Conservation (phyloP, 2,113 vertebrate genomes). For the Hypocryptadius cinnamomeus region DNA sequence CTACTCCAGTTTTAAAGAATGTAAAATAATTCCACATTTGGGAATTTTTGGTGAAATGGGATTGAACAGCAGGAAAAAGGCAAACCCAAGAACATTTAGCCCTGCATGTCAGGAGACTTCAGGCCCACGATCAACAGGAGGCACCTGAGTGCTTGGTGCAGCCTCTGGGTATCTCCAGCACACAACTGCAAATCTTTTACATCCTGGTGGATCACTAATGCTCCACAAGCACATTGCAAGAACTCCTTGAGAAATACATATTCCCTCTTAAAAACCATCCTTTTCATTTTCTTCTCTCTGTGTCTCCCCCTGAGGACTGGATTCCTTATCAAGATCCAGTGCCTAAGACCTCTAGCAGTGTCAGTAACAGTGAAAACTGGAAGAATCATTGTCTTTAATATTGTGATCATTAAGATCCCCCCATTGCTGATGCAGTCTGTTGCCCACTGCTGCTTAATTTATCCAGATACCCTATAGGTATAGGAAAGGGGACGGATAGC, state of each 20-base stretch:
- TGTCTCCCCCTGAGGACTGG: background rate
- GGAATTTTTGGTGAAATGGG: background rate
- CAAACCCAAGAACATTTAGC: background rate
- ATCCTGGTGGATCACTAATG: background rate
- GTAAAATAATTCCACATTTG: background rate
- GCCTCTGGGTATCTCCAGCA: background rate
- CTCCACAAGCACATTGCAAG: background rate
- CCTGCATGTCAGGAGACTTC: background rate
- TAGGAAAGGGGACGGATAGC: background rate
- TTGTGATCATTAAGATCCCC: background rate
- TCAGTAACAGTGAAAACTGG: background rate
- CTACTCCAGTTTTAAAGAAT: background rate
- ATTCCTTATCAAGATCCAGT: background rate
- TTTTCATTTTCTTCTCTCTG: background rate
- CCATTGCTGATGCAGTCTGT: background rate
- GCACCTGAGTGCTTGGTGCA: background rate
- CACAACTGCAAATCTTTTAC: background rate
- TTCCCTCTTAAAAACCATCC: background rate
- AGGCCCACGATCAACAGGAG: rapidly evolving
- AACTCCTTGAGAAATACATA: background rate
- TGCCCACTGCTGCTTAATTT: background rate
- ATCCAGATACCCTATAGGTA: background rate
- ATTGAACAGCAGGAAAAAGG: background rate
- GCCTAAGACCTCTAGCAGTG: background rate
- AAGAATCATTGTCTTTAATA: background rate